These are phyloP conservation scores for Chrysochloris asiatica DNA, from an alignment of 2,113 vertebrate genomes.

Conservation along the genomic window DNA sequence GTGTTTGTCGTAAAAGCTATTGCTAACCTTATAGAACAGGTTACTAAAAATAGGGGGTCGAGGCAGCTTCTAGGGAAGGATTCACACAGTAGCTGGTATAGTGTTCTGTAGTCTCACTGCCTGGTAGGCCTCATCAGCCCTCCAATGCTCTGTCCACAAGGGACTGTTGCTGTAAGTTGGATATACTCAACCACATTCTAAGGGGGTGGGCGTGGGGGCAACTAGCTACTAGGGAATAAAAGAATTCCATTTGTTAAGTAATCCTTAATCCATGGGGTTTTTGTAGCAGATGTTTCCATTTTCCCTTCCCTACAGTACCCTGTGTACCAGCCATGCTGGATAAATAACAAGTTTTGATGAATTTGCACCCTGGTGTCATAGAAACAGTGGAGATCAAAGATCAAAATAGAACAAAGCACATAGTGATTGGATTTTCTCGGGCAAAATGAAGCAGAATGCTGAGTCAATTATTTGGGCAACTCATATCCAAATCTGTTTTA, in stretches of 20 bases:
- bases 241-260: constrained; percentile 40
- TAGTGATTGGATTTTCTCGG: background rate
- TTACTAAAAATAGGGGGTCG: background rate
- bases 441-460: constrained; percentile 36
- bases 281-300: constrained; percentile 55
- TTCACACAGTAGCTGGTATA: background rate
- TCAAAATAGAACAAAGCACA: constrained; percentile 27
- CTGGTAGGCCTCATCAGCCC: background rate
- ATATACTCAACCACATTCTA: background rate
- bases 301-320: constrained; percentile 16
- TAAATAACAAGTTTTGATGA: constrained; percentile 70
- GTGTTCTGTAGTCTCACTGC: background rate
- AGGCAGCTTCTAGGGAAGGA: background rate
- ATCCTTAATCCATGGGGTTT: constrained; percentile 49
- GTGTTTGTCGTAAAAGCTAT: background rate
- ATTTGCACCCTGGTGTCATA: constrained; percentile 62
- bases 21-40: background rate
- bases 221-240: constrained; percentile 42
- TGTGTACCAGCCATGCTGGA: constrained; percentile 42
- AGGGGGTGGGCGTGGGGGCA: no score
- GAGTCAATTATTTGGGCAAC: constrained; percentile 3
- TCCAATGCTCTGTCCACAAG: background rate
- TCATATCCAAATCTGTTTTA: background rate
- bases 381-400: constrained; percentile 61
- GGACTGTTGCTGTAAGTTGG: background rate